phyloP scores from a whole-genome alignment of 2,888 invertebrate genomes.

The Panopea generosa region DNA sequence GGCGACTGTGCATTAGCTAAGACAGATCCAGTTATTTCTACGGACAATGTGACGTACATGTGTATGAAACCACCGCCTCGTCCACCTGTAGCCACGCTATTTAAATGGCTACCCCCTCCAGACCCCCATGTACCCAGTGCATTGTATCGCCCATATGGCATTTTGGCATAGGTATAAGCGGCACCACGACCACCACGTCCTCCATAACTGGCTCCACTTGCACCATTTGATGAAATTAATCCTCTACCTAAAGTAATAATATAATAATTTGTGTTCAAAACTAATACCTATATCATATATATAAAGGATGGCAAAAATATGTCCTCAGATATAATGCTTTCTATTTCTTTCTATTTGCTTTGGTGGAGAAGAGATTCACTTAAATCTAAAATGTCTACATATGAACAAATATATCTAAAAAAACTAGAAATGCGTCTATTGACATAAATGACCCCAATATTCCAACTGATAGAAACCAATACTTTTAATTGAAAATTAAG shows the following conservation, averaged over 20 bases:
- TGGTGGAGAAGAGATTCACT: too few relatives aligned
- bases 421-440: too few relatives aligned
- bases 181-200: constrained; percentile 69
- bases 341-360: too few relatives aligned
- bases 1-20: constrained; percentile 57
- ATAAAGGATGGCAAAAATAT: too few relatives aligned
- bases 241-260: constrained; percentile 32
- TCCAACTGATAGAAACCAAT: too few relatives aligned
- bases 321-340: too few relatives aligned
- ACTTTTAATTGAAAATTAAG: too few relatives aligned
- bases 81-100: constrained; percentile 56
- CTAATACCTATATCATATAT: too few relatives aligned
- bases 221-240: constrained; percentile 50
- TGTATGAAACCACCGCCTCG: constrained; percentile 71
- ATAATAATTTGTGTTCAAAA: too few relatives aligned
- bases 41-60: constrained; percentile 34
- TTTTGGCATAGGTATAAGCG: constrained; percentile 34
- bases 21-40: constrained; percentile 51
- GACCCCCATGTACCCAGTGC: constrained; percentile 68
- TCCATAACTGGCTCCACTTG: constrained; percentile 71
- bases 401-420: too few relatives aligned
- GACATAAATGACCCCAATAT: too few relatives aligned
- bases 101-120: constrained; percentile 67
- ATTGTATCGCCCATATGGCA: constrained; percentile 69
- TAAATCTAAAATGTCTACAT: too few relatives aligned